Conservation (phyloP, 2,888 invertebrate species). For the Drosophila conformis region DNA sequence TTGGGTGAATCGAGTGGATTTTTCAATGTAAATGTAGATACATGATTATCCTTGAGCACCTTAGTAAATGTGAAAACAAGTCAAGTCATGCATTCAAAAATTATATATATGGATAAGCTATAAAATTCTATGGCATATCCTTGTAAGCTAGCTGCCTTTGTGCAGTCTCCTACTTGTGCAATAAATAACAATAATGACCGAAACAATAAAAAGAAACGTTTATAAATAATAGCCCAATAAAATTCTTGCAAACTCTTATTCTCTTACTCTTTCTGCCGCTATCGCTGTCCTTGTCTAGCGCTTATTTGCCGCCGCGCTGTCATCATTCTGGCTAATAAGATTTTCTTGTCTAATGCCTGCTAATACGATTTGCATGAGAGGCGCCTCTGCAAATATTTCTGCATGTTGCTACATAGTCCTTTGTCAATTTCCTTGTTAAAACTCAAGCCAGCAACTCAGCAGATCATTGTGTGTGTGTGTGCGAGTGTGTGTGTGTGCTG, state of each 20-base stretch:
- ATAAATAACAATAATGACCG: not conserved
- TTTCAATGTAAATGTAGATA: too few relatives aligned
- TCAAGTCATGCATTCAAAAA: not conserved
- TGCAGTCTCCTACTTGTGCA: not conserved
- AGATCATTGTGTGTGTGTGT: not conserved
- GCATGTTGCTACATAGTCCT: constrained; percentile 9
- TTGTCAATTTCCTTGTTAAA: not conserved
- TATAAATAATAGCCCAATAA: not conserved
- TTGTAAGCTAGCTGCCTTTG: not conserved
- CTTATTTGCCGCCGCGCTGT: not conserved
- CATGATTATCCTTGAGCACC: not conserved
- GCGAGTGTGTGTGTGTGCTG: not conserved
- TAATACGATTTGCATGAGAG: constrained; percentile 20
- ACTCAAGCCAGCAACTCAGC: not conserved
- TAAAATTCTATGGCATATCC: not conserved
- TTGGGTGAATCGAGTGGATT: constrained; percentile 1
- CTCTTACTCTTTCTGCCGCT: not conserved
- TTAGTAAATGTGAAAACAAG: not conserved
- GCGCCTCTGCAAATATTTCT: constrained; percentile 15
- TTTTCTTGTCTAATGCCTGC: constrained; percentile 20
- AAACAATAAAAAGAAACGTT: not conserved
- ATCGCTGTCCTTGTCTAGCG: not conserved
- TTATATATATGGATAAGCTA: not conserved
- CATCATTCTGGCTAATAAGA: constrained; percentile 29
- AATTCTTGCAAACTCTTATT: not conserved